Percentiles rank a stretch among this genome's conserved stretches.
phyloP scores from a whole-genome alignment of 1,140 invertebrate genomes.

The Tetramorium alpestre region DNA sequence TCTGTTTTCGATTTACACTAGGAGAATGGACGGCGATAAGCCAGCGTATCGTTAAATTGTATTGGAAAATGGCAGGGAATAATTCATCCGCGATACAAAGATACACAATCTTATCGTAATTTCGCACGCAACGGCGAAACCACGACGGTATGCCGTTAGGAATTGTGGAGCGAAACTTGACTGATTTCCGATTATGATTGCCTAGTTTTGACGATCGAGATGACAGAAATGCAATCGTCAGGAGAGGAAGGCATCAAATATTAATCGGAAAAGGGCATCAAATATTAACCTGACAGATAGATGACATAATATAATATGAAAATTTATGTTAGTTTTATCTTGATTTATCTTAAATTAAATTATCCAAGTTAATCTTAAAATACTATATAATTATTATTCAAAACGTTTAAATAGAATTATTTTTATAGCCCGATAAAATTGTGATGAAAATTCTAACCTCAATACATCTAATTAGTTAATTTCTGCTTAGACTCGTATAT shows the following conservation, averaged over 20 bases:
- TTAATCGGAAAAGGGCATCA: background rate
- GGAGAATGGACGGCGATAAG: background rate
- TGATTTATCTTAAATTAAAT: background rate
- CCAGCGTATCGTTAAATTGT: background rate
- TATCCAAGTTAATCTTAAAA: background rate
- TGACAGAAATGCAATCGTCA: conserved; percentile 11
- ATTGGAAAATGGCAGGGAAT: background rate
- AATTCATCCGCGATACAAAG: conserved; percentile 1
- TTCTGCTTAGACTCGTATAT: background rate
- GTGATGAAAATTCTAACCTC: background rate
- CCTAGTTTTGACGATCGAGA: conserved; percentile 15
- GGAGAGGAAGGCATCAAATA: background rate
- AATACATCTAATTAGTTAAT: background rate
- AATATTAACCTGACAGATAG: too few relatives aligned
- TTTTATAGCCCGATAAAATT: background rate
- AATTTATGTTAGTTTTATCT: background rate
- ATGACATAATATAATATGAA: background rate
- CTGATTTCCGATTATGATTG: conserved; percentile 41
- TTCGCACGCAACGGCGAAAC: conserved; percentile 53
- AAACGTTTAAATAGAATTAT: background rate
- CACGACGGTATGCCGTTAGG: conserved; percentile 27
- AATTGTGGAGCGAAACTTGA: conserved; percentile 38
- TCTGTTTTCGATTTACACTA: background rate
- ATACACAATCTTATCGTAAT: conserved; percentile 57
- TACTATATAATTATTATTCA: background rate